Conservation (phyloP, 2,113 vertebrate species). For the Columba janthina region DNA sequence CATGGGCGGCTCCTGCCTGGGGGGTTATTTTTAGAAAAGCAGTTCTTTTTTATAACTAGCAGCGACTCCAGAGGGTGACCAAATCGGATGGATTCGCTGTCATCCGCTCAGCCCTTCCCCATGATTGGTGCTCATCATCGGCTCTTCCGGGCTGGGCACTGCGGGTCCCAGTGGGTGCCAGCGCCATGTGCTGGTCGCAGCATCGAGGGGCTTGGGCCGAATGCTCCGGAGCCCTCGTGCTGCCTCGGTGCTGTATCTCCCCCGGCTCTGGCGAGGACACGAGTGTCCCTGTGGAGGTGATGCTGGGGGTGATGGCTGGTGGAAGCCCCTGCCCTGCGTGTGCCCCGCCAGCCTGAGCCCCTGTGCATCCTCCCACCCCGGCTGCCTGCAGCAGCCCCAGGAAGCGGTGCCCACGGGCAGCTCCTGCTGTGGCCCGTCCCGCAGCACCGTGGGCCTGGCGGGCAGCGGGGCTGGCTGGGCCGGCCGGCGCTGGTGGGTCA, state of each 20-base stretch:
- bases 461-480: neutral
- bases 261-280: too few species aligned
- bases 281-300: neutral
- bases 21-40: slow-evolving; percentile 31
- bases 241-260: neutral
- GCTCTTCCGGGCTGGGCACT: neutral
- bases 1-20: neutral
- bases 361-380: too few species aligned
- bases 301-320: neutral
- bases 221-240: neutral
- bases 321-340: neutral
- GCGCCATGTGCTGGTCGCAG: neutral
- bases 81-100: neutral
- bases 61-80: neutral
- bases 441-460: fast-evolving
- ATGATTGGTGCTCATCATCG: neutral
- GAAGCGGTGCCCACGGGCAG: neutral
- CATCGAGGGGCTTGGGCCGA: neutral
- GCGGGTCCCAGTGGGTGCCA: fast-evolving
- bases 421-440: neutral
- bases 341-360: too few species aligned
- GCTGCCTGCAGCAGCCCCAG: too few species aligned
- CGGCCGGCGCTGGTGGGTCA: neutral
- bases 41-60: slow-evolving; percentile 40
- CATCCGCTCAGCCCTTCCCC: neutral